Evolutionary conservation across 2,888 invertebrate species (phyloP).

Genomic region (Nymphalis polychloros): DNA sequence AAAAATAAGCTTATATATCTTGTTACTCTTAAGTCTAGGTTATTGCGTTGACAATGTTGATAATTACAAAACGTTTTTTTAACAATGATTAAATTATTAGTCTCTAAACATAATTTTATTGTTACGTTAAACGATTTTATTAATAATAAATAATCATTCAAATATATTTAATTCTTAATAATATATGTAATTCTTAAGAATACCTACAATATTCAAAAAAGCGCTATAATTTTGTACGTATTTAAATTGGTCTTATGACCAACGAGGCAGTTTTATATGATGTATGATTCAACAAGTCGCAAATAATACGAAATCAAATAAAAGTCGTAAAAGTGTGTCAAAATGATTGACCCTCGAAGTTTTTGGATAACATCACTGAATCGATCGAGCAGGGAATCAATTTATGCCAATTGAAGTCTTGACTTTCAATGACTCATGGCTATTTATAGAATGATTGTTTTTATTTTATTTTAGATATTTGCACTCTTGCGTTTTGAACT

Average conservation of each 20-base stretch:
- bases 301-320: constrained; percentile 33
- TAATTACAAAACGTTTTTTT: too few relatives aligned
- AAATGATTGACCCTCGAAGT: constrained; percentile 59
- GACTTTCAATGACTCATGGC: constrained; percentile 23
- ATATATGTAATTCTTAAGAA: too few relatives aligned
- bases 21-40: background rate
- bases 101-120: too few relatives aligned
- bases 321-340: constrained; percentile 45
- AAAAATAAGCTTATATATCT: constrained; percentile 12
- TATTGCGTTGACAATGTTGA: background rate
- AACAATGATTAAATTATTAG: too few relatives aligned
- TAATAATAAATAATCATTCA: too few relatives aligned
- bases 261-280: too few relatives aligned
- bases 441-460: constrained; percentile 13
- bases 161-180: too few relatives aligned
- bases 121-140: too few relatives aligned
- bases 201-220: too few relatives aligned
- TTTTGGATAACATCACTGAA: constrained; percentile 50
- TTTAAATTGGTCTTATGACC: too few relatives aligned
- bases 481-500: constrained; percentile 7
- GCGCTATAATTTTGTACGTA: too few relatives aligned
- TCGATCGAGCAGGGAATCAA: constrained; percentile 50
- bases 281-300: constrained; percentile 2
- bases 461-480: constrained; percentile 1
- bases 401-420: constrained; percentile 42